Conservation (phyloP, 2,797 vertebrate species). For the Neosilurus hyrtlii region DNA sequence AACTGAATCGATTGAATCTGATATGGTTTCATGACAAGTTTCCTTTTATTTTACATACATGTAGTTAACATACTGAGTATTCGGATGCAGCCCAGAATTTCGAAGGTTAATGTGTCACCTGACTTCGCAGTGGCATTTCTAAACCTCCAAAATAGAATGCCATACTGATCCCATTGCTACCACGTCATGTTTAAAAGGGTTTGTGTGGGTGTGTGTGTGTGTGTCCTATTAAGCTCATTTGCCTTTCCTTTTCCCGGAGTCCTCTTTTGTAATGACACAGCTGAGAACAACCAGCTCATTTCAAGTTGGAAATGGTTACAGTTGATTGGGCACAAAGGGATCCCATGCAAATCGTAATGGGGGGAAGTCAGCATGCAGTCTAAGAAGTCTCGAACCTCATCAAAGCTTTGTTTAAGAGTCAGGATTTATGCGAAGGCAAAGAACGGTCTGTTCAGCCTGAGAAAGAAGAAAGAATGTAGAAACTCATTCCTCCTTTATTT, state of each 20-base stretch:
- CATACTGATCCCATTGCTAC: neutral
- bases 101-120: neutral
- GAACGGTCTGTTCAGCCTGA: slow-evolving; percentile 35
- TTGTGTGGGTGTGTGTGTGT: too few relatives aligned
- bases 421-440: slow-evolving; percentile 40
- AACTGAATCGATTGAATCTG: too few relatives aligned
- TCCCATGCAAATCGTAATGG: slow-evolving; percentile 32
- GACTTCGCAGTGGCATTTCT: neutral
- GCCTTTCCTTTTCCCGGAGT: slow-evolving; percentile 2
- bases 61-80: too few relatives aligned
- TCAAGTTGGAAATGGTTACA: slow-evolving; percentile 45
- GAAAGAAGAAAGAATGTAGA: slow-evolving; percentile 46
- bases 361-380: slow-evolving; percentile 32
- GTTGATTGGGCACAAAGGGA: slow-evolving; percentile 41
- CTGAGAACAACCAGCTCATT: slow-evolving; percentile 26
- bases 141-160: neutral
- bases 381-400: slow-evolving; percentile 56
- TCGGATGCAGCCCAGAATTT: too few relatives aligned
- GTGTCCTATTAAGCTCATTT: neutral
- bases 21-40: too few relatives aligned
- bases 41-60: too few relatives aligned
- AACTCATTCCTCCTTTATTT: slow-evolving; percentile 37
- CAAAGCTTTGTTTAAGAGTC: slow-evolving; percentile 55
- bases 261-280: slow-evolving; percentile 19
- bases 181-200: neutral